A percentile compares a stretch with the other conserved stretches of the same genome.
Evolutionary conservation across 2,888 invertebrate genomes (phyloP).

Genomic region (Athalia circularis): DNA sequence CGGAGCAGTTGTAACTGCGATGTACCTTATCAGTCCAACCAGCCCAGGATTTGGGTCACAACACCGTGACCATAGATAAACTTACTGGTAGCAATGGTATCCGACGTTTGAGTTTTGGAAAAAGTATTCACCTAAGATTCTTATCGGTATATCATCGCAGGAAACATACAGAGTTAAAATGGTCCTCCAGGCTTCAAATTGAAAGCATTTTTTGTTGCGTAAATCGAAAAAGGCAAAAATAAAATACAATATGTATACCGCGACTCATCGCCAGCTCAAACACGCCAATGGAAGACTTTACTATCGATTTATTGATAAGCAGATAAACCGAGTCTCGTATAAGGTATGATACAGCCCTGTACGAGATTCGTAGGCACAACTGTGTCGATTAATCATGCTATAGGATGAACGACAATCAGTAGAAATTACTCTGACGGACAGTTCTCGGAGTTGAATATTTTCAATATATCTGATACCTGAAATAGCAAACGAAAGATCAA

Average conservation of each 20-base stretch:
- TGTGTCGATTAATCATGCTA: background rate
- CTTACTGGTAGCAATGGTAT: background rate
- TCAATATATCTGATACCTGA: too few relatives aligned
- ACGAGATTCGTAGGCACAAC: background rate
- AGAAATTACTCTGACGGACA: background rate
- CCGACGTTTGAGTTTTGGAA: too few relatives aligned
- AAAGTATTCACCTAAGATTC: too few relatives aligned
- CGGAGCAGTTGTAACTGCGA: background rate
- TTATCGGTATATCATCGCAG: too few relatives aligned
- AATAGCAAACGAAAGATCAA: too few relatives aligned
- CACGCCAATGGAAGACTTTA: background rate
- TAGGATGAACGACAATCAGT: background rate
- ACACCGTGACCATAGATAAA: background rate
- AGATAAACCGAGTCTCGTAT: slow-evolving; percentile 12
- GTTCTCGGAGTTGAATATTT: too few relatives aligned
- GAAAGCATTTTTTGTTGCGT: too few relatives aligned
- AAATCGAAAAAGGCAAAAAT: background rate
- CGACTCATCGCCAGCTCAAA: background rate
- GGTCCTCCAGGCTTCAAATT: too few relatives aligned
- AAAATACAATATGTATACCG: too few relatives aligned
- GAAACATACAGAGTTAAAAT: too few relatives aligned
- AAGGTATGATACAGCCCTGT: slow-evolving; percentile 11
- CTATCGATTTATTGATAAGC: slow-evolving; percentile 35
- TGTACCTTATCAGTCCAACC: slow-evolving; percentile 24
- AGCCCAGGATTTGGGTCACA: slow-evolving; percentile 25